Percentiles rank a stretch among this genome's conserved stretches.
phyloP scores from a whole-genome alignment of 2,113 vertebrate genomes.

The Mugil cephalus region DNA sequence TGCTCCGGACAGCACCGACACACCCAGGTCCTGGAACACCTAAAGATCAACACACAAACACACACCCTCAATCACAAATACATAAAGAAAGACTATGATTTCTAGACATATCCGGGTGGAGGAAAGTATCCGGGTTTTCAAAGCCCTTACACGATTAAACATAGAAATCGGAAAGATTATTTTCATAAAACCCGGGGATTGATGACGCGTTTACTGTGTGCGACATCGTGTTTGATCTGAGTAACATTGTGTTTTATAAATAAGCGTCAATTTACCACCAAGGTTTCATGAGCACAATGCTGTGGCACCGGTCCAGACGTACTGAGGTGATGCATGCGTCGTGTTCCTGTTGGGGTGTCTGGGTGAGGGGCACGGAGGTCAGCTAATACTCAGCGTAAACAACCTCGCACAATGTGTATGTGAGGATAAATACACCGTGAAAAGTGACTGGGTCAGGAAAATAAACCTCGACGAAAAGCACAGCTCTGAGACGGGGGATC shows the following conservation, averaged over 20 bases:
- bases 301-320: constrained; percentile 45
- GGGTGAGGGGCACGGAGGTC: constrained; percentile 62
- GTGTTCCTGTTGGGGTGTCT: constrained; percentile 73
- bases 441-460: constrained; percentile 53
- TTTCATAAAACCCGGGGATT: not conserved
- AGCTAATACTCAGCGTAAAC: constrained; percentile 62
- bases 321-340: constrained; percentile 33
- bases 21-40: constrained; percentile 97
- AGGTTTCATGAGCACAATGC: constrained; percentile 59
- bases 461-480: constrained; percentile 57
- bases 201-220: constrained; percentile 24
- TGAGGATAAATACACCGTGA: constrained; percentile 24
- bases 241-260: constrained; percentile 40
- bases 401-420: constrained; percentile 27
- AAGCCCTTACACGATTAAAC: too few relatives aligned
- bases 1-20: constrained; percentile 91
- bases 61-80: constrained; percentile 34
- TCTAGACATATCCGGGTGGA: constrained; percentile 7
- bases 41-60: constrained; percentile 70
- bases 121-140: not conserved
- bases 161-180: too few relatives aligned
- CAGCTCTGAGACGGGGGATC: constrained; percentile 28
- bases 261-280: constrained; percentile 19
- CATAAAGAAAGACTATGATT: not conserved
- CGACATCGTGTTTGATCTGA: constrained; percentile 32